These are phyloP conservation scores for Rotaria magnacalcarata DNA, from an alignment of 2,888 invertebrate genomes.

Conservation along the genomic window DNA sequence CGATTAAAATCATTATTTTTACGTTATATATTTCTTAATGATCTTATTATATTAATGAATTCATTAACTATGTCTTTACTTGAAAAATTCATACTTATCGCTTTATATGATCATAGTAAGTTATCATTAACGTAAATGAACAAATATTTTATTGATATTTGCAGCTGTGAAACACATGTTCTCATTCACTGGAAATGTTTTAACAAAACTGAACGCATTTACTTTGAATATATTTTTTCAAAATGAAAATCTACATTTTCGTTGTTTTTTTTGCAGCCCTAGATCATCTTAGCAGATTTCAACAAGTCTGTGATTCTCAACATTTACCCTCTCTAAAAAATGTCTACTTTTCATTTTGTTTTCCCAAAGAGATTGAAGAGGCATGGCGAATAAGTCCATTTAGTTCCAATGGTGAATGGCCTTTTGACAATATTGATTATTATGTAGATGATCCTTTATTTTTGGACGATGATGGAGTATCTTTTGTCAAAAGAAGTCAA, in stretches of 20 bases:
- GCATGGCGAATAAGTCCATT: not conserved
- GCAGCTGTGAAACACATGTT: not conserved
- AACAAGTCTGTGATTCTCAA: not conserved
- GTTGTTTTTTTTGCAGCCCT: not conserved
- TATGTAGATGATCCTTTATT: not conserved
- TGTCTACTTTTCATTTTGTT: not conserved
- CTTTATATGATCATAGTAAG: not conserved
- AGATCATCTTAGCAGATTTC: not conserved
- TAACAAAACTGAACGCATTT: not conserved
- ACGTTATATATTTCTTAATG: not conserved
- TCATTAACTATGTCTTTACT: not conserved
- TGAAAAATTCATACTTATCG: not conserved
- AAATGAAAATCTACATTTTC: not conserved
- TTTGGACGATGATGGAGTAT: not conserved
- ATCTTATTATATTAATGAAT: not conserved
- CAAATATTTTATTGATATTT: too few relatives aligned
- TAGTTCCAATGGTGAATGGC: not conserved
- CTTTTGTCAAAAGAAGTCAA: too few relatives aligned
- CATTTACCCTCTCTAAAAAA: not conserved
- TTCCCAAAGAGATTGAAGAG: not conserved
- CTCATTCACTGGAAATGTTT: not conserved
- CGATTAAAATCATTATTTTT: not conserved
- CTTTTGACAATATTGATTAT: not conserved
- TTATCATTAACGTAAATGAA: not conserved
- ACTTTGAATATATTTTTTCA: not conserved